Conservation (phyloP, 1,140 invertebrate genomes). For the Microplitis mediator region DNA sequence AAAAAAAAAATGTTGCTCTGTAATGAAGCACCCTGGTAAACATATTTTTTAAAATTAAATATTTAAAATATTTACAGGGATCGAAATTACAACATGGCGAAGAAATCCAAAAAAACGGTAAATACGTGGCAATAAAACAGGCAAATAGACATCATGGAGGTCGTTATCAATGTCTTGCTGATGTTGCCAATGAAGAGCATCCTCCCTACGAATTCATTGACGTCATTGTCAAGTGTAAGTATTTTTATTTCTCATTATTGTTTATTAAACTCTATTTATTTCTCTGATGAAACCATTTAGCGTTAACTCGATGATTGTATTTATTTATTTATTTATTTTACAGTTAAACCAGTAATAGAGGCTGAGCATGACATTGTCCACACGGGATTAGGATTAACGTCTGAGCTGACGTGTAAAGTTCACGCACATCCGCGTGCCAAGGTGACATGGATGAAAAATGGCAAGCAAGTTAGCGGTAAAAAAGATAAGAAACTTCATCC, state of each 20-base stretch:
- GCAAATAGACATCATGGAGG: conserved; percentile 43
- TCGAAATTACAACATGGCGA: conserved; percentile 29
- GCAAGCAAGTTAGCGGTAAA: conserved; percentile 23
- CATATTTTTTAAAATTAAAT: no score
- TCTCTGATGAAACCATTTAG: neutral
- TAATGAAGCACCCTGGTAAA: no score
- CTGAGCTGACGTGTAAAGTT: conserved; percentile 61
- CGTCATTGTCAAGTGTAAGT: conserved; percentile 45
- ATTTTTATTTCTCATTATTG: conserved; percentile 7
- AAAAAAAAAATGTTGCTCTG: no score
- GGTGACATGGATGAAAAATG: conserved; percentile 49
- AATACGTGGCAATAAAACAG: conserved; percentile 40
- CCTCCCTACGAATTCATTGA: conserved; percentile 38
- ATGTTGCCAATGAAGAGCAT: conserved; percentile 23
- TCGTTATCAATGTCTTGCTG: conserved; percentile 49
- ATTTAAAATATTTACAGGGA: conserved; percentile 37
- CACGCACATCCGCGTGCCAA: conserved; percentile 58
- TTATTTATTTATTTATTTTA: conserved; percentile 30
- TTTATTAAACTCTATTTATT: neutral
- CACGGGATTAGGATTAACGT: conserved; percentile 57
- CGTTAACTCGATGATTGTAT: neutral
- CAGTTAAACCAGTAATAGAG: conserved; percentile 60
- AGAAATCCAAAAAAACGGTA: conserved; percentile 26
- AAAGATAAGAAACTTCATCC: conserved; percentile 28
- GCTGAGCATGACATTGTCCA: conserved; percentile 56